Percentiles rank a stretch among this genome's conserved stretches.
phyloP scores from a whole-genome alignment of 2,888 invertebrate species.

The Tuta absoluta region DNA sequence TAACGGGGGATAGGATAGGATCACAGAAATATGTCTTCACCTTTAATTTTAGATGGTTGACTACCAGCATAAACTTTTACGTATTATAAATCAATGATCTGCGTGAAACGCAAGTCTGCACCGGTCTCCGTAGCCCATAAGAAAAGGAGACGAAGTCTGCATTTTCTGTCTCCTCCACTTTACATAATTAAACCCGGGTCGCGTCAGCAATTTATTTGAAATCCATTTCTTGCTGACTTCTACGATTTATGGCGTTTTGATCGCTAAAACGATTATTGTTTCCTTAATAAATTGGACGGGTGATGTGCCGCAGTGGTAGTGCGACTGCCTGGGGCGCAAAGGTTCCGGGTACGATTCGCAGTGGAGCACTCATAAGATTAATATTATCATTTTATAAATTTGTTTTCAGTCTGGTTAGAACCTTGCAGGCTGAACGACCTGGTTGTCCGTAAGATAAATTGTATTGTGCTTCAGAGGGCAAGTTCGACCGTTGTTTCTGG shows the following conservation, averaged over 20 bases:
- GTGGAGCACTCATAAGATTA: too few species aligned
- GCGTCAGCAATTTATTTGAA: slow-evolving; percentile 38
- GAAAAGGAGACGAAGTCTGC: slow-evolving; percentile 29
- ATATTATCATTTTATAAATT: too few species aligned
- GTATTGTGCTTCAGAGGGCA: too few species aligned
- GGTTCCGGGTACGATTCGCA: too few species aligned
- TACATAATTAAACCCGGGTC: slow-evolving; percentile 28
- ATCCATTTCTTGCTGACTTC: slow-evolving; percentile 45
- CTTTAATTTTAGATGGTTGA: not conserved
- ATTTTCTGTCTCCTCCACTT: slow-evolving; percentile 27
- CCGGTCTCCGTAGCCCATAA: slow-evolving; percentile 6
- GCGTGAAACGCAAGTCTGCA: slow-evolving; percentile 18
- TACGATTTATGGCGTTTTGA: slow-evolving; percentile 39
- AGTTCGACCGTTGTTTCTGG: too few species aligned
- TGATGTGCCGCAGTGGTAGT: too few species aligned
- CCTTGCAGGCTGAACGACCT: too few species aligned
- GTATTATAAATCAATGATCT: not conserved
- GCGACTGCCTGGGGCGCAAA: too few species aligned
- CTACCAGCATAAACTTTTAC: not conserved
- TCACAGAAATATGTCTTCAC: too few species aligned
- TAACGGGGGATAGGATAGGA: too few species aligned
- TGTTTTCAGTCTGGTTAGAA: too few species aligned
- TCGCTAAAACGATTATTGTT: slow-evolving; percentile 22
- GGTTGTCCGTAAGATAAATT: too few species aligned
- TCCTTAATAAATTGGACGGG: not conserved